phyloP scores from a whole-genome alignment of 2,888 invertebrate genomes.

The Parochlus steinenii region DNA sequence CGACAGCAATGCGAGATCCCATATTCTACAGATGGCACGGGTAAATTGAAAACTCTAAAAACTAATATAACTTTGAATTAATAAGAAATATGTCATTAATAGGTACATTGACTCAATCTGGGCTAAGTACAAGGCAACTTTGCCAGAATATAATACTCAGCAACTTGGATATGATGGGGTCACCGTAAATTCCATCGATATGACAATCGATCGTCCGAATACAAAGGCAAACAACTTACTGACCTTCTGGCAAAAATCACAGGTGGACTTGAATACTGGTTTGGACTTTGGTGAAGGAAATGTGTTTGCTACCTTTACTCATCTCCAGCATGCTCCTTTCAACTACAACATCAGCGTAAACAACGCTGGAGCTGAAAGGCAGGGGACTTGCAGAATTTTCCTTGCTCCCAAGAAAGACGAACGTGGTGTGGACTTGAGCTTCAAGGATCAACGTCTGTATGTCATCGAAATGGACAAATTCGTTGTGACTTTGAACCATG shows the following conservation, averaged over 20 bases:
- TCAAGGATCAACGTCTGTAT: slow-evolving; percentile 40
- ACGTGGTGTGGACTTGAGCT: slow-evolving; percentile 37
- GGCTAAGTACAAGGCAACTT: slow-evolving; percentile 22
- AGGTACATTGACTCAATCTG: slow-evolving; percentile 24
- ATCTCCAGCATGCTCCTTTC: slow-evolving; percentile 59
- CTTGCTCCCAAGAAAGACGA: slow-evolving; percentile 49
- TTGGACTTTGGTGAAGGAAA: slow-evolving; percentile 62
- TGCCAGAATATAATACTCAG: slow-evolving; percentile 21
- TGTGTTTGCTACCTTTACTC: slow-evolving; percentile 54
- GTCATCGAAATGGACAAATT: slow-evolving; percentile 56
- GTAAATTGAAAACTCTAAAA: slow-evolving; percentile 44
- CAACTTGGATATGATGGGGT: slow-evolving; percentile 13
- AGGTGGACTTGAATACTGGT: slow-evolving; percentile 62
- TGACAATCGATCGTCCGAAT: slow-evolving; percentile 19
- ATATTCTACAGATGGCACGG: slow-evolving; percentile 76
- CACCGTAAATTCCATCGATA: slow-evolving; percentile 18
- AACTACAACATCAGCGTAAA: slow-evolving; percentile 44
- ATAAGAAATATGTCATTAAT: too few relatives aligned
- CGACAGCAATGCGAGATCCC: slow-evolving; percentile 75
- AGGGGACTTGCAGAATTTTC: slow-evolving; percentile 49
- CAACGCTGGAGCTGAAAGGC: slow-evolving; percentile 29
- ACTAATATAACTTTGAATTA: too few relatives aligned
- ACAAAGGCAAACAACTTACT: slow-evolving; percentile 36
- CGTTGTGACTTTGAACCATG: slow-evolving; percentile 39
- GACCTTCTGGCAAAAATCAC: slow-evolving; percentile 67